Evolutionary conservation across 2,888 invertebrate species (phyloP), one percentile per base, ranked within the genome.

Genomic region (Molorchus minor): DNA sequence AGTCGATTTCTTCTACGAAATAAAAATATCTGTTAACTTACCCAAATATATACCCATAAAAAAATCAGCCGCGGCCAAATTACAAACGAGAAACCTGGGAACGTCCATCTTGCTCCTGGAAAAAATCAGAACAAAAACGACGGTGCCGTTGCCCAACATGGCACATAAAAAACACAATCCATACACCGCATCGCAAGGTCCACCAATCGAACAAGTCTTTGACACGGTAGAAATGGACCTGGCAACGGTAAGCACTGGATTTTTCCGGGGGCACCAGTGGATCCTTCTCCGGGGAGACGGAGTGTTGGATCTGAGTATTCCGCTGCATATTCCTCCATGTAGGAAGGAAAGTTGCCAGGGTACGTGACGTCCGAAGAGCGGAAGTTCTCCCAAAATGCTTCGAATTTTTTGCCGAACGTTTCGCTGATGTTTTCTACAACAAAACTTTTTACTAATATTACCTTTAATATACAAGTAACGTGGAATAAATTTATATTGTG

Each of bases 151-250:
- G 64, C 98, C 98, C 47, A 98, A 86, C 83, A 98, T 88, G 35
- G 98, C 96, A 71, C 97, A 85, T 56, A 98, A n/a, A 86, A 81
- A 98, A 98, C 40, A 98, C 96, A 12, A 96, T 90, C 98, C 98
- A 98, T 47, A 98, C 96, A 15, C 97, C 96, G 79, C 96, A 97
- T 36, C 96, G 88, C 71, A 97, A 82, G 2, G 96, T 95, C 97
- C 97, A 97, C 96, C 96, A 97, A 78, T 96, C 96, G 80, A 98
- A 97, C 54, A 97, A 84, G 80, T 97, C 97, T 76, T n/a, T 93
- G 92, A 80, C 97, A 98, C 2, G 97, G 97, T 75, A 96, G 84
- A 82, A 97, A 97, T 2, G 97, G 96, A 86, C 92, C 93, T 1
- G 95, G 95, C 75, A 90, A 85, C 7, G 95, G 96, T 69, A 92